Base-by-base conservation (phyloP, 2,797 vertebrate species). In the Acestrorhynchus altus region DNA sequence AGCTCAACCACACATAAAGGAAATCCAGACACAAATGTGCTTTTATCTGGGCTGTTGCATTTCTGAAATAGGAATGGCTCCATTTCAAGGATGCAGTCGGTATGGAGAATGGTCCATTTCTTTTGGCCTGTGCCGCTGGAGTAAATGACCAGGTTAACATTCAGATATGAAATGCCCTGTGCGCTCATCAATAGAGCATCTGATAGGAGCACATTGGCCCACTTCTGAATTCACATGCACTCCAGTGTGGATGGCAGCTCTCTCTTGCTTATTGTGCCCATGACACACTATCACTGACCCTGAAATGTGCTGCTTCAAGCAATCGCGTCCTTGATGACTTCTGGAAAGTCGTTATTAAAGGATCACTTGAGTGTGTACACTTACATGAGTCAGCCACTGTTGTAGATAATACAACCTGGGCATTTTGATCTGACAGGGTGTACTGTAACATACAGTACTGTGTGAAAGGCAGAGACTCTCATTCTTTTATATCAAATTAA, bases 31-130 rank as follows among this genome's bases (percentile, higher is more conserved):
- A 68, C 69, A 81, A 84, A 77, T 76, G 81, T 35, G 64, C 76
- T 81, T 83, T 81, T 68, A 78, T 85, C 81, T 54, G 10, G 42
- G 24, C 63, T 64, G 54, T 83, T 79, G 72, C 84, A 83, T 79
- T 85, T 85, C 35, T 77, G 74, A 79, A 77, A 81, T 69, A 59
- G 57, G 57, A 60, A 63, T 44, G 54, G 63, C 39, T 79, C 22
- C 44, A 68, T 78, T 61, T 78, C 57, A 56, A 42, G 13, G 13
- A 26, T 18, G 16, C 28, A 35, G 35, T 44, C 11, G 16, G 35
- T 24, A n/a, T 13, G 12, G 44, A 70, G 75, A 72, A 72, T 66
- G 35, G 66, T 12, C 71, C 39, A 77, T 71, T 78, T 77, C 40
- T 79, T 64, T 54, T 42, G 49, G 42, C 64, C 67, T 42, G 40